phyloP scores from a whole-genome alignment of 2,113 vertebrate genomes.

The Carassius carassius region DNA sequence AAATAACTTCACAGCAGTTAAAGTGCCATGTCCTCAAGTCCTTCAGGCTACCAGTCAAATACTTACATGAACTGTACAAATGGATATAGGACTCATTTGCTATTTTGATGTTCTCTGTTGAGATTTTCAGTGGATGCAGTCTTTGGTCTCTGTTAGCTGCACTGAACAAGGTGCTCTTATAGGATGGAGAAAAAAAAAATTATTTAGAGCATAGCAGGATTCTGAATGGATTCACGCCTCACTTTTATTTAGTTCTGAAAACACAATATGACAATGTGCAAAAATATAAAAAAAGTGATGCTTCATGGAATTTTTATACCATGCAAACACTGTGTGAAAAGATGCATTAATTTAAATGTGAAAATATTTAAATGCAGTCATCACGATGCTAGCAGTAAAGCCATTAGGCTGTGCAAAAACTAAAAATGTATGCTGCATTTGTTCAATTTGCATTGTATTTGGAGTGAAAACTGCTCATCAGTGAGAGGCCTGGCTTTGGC shows the following conservation, averaged over 20 bases:
- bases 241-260: background rate
- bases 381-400: background rate
- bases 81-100: background rate
- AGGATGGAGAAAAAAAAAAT: background rate
- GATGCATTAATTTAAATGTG: background rate
- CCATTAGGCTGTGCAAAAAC: background rate
- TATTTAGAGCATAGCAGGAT: background rate
- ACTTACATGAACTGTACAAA: constrained; percentile 10
- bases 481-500: background rate
- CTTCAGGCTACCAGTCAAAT: background rate
- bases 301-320: background rate
- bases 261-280: background rate
- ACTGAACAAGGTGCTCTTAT: background rate
- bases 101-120: background rate
- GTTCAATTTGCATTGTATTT: constrained; percentile 43
- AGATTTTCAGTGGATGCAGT: background rate
- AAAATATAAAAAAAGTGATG: background rate
- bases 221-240: background rate
- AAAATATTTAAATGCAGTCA: background rate
- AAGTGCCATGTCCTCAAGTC: background rate
- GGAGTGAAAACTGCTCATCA: background rate
- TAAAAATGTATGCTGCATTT: constrained; percentile 11
- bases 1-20: background rate
- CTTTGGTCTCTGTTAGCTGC: background rate
- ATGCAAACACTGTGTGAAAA: background rate